Base-by-base conservation (phyloP, 2,888 invertebrate genomes). In the Drosophila greeni region DNA sequence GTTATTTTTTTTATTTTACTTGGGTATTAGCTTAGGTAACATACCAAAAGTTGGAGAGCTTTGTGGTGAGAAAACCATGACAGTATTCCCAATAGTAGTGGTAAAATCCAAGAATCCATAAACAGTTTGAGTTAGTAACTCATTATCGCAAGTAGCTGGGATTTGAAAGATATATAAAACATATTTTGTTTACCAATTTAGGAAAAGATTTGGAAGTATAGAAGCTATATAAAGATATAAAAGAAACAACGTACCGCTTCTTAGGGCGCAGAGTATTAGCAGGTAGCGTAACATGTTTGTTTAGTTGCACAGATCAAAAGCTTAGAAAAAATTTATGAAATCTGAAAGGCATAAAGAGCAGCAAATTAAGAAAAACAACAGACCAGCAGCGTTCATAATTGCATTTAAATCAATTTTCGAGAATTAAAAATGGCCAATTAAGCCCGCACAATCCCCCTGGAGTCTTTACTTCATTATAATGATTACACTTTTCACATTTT, bases 71-170 rank as follows among this genome's bases (percentile, higher is more conserved):
- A 97, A 97, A 34, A 97, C 94, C 95, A 97, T 97, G 54, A 97
- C 94, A 14, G 97, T 97, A 87, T 96, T 95, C 69, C 96, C 97
- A 83, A 97, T 96, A 5, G 96, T 97, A 1, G 97, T 97, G 53
- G 96, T 96, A 88, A 97, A 97, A 89, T 97, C 97, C 75, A 97
- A 90, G 89, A 97, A 97, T 56, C 97, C 97, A 85, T 97, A 97
- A 49, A 97, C 97, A 0, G 97, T 97, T 89, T 97, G 96, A 20
- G 97, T 97, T 71, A 94, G 90, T 74, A 92, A 91, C 40, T 62
- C 66, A 7, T 43, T 33, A 36, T 80, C 74, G 34, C 58, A 61
- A 20, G 66, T 59, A 26, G 65, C 80, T 81, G 20, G 52, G 18
- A 54, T 2, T n/a, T n/a, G n/a, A 36, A 18, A n/a, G 33, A 5